These are phyloP conservation scores for Ovibos moschatus DNA, from an alignment of 2,113 vertebrate genomes.

Conservation along the genomic window DNA sequence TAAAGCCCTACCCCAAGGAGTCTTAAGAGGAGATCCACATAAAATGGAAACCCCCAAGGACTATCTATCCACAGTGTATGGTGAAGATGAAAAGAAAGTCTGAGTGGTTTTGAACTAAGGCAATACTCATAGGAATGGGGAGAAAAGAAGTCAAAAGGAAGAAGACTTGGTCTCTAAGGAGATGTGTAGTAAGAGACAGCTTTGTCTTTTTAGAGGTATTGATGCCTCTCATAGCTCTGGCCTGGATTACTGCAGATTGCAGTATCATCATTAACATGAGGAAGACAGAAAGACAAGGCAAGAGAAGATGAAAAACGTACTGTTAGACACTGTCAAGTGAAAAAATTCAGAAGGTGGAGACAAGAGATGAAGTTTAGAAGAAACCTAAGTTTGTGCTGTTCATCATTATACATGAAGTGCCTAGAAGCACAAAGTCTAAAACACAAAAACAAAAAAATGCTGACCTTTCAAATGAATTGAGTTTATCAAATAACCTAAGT, in stretches of 20 bases:
- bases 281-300: background rate
- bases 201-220: background rate
- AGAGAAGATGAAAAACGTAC: background rate
- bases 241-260: background rate
- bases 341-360: background rate
- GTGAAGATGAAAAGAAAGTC: background rate
- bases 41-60: background rate
- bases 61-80: background rate
- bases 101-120: background rate
- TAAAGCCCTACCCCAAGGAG: background rate
- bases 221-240: background rate
- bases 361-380: background rate
- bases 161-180: background rate
- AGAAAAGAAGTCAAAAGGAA: background rate
- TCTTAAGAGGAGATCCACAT: background rate
- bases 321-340: background rate
- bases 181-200: background rate
- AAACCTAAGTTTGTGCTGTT: background rate
- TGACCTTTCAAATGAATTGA: background rate
- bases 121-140: background rate
- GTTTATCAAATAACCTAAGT: background rate
- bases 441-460: background rate
- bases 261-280: background rate
- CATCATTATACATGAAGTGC: background rate
- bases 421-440: background rate